Conservation (phyloP, 2,888 invertebrate species). For the Acanthococcus lagerstroemiae region DNA sequence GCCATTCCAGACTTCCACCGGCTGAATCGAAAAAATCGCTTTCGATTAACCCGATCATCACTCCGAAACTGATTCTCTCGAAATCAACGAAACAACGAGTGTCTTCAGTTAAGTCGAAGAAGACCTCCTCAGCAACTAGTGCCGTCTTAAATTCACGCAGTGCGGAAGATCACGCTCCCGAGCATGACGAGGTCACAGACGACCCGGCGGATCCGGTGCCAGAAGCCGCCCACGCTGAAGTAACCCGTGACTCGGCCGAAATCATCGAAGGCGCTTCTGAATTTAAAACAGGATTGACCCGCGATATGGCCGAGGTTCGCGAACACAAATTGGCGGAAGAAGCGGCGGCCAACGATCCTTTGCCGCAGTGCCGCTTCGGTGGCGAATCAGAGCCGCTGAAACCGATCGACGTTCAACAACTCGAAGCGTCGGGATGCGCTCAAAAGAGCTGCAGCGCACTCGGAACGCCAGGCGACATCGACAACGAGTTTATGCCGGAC, state of each 20-base stretch:
- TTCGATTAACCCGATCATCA: neutral
- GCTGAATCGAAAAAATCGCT: neutral
- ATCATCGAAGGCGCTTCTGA: neutral
- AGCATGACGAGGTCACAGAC: neutral
- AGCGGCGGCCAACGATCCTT: neutral
- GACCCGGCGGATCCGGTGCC: neutral
- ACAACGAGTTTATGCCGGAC: neutral
- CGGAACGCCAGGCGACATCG: conserved; percentile 12
- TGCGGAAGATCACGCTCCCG: neutral
- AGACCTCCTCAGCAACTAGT: neutral
- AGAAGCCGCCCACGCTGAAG: neutral
- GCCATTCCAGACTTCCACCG: conserved; percentile 5
- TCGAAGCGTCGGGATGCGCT: no score
- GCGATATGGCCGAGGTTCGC: neutral
- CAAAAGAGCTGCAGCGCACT: no score
- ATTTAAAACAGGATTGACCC: neutral
- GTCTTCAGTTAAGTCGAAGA: neutral
- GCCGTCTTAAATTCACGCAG: neutral
- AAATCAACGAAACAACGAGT: neutral
- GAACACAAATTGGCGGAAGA: neutral
- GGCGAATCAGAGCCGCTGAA: no score
- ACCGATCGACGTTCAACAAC: no score
- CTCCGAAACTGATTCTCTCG: neutral
- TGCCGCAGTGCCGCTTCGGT: neutral
- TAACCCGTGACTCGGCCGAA: conserved; percentile 14